Evolutionary conservation across 2,888 invertebrate genomes (phyloP), one percentile per base, ranked within the genome.

Genomic region (Embidobia sp.): DNA sequence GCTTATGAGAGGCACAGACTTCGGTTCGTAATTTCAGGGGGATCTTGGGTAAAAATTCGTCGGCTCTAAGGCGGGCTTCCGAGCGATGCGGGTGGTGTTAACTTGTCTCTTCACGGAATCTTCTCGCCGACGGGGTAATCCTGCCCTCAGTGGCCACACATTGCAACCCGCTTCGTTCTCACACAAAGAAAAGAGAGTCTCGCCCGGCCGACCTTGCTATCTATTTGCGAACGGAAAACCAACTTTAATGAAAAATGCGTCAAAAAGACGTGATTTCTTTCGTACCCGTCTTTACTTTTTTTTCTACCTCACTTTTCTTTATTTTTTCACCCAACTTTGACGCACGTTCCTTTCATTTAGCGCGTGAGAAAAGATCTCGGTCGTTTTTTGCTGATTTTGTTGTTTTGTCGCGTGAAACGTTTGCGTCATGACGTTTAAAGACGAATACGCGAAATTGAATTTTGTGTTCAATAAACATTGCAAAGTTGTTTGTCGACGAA

Each of bases 31-130:
- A 77, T 77, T 77, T 63, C 11, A 69, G 63, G 44, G 74, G 66
- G 76, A 75, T 57, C 64, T 66, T 66, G 51, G 59, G 73, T 74
- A 81, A 83, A 82, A 81, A 82, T 82, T 74, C 80, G 35, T 44
- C 35, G 49, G 57, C 22, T 27, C 37, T 37, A 33, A 73, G 77
- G 75, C 70, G 70, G 66, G 73, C 73, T 78, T 73, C 55, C 73
- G 46, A 42, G 61, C 48, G 66, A 78, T 66, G 72, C 67, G 63
- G 73, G 55, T 42, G 78, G 80, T 75, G 80, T 81, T 82, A 81
- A 78, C 80, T 78, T 76, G 80, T 79, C 82, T 79, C 59, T 13
- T 49, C 66, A 63, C 73, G 77, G 79, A 79, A 79, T 79, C 80
- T 69, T 69, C 35, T 55, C 64, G 67, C 49, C 79, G 75, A 61